phyloP scores from a whole-genome alignment of 2,113 vertebrate species.

The Urocynchramus pylzowi region DNA sequence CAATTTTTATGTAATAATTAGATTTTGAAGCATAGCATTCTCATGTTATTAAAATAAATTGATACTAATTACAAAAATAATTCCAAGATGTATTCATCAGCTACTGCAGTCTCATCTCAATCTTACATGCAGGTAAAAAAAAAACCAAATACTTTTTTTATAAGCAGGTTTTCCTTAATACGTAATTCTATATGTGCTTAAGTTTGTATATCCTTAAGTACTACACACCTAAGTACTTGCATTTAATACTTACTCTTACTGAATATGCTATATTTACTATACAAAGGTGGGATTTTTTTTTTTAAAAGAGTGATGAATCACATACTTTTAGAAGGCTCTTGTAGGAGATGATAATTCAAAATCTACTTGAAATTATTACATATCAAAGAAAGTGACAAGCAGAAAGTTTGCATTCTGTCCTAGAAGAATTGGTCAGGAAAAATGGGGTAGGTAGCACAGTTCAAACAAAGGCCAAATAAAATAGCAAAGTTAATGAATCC shows the following conservation, averaged over 20 bases:
- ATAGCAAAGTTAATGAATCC: not conserved
- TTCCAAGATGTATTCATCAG: not conserved
- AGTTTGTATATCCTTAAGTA: not conserved
- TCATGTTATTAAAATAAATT: not conserved
- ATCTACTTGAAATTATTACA: not conserved
- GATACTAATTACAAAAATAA: not conserved
- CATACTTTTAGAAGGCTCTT: not conserved
- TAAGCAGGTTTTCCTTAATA: not conserved
- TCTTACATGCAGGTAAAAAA: not conserved
- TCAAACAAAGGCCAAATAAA: not conserved
- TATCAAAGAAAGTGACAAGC: not conserved
- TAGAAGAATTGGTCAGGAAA: not conserved
- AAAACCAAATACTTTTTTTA: not conserved
- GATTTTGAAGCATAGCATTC: not conserved
- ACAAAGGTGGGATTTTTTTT: not conserved
- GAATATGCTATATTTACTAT: not conserved
- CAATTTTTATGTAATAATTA: not conserved
- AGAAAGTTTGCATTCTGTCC: not conserved
- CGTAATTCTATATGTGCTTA: not conserved
- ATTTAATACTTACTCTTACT: not conserved
- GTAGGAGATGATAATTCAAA: not conserved
- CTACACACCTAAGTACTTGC: not conserved
- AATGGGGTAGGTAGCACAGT: not conserved
- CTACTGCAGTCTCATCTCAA: not conserved
- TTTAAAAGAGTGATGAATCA: not conserved